Conservation (phyloP, 2,797 vertebrate genomes). For the Dryobates pubescens region DNA sequence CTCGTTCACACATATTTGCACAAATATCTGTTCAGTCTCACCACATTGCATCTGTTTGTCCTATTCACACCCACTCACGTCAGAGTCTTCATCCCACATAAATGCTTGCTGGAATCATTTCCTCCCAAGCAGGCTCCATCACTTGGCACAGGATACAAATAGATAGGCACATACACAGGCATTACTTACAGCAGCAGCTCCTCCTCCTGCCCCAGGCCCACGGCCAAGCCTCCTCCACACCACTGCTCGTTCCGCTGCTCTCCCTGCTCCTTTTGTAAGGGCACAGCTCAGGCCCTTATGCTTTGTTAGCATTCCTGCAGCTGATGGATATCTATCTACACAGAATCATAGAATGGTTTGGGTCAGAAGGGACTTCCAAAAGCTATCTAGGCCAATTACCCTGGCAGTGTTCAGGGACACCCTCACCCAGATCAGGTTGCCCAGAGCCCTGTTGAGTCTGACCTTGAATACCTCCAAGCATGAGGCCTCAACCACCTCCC, state of each 20-base stretch:
- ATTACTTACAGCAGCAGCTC: fast-evolving
- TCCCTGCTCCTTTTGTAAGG: background rate
- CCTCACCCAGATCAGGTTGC: too few relatives aligned
- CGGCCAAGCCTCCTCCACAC: background rate
- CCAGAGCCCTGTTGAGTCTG: too few relatives aligned
- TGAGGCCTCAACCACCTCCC: too few relatives aligned
- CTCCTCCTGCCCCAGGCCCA: background rate
- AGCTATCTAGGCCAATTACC: too few relatives aligned
- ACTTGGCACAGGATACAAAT: background rate
- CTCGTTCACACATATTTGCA: background rate
- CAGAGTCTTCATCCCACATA: background rate
- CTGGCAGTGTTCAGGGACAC: too few relatives aligned
- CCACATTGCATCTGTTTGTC: background rate
- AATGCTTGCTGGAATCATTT: background rate
- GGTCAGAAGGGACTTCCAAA: too few relatives aligned
- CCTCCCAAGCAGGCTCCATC: background rate
- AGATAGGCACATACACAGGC: fast-evolving
- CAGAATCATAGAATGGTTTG: too few relatives aligned
- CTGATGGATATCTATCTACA: background rate
- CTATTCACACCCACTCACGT: background rate
- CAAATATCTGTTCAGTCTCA: background rate
- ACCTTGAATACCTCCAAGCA: too few relatives aligned
- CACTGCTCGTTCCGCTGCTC: background rate
- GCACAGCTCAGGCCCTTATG: background rate
- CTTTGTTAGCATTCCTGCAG: background rate